A percentile compares a stretch with the other conserved stretches of the same genome.
These are phyloP conservation scores for Sminthurides aquaticus DNA, from an alignment of 2,888 invertebrate genomes.

Conservation along the genomic window DNA sequence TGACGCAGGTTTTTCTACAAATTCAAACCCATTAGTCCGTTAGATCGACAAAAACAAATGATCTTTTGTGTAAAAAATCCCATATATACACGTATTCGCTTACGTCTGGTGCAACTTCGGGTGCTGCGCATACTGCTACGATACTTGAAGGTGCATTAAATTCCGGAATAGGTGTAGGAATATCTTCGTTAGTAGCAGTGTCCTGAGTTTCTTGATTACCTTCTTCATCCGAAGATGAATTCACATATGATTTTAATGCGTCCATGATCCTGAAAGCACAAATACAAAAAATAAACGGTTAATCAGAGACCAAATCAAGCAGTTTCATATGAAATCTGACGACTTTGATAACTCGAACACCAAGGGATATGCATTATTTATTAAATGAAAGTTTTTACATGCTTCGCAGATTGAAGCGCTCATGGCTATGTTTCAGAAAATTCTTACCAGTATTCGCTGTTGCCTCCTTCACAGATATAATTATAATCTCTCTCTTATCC, in stretches of 20 bases:
- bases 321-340: no score
- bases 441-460: no score
- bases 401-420: no score
- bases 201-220: neutral
- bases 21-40: constrained; percentile 18
- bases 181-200: neutral
- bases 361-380: no score
- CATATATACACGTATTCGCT: neutral
- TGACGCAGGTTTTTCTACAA: constrained; percentile 63
- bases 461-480: no score
- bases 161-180: neutral
- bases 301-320: no score
- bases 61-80: neutral
- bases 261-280: neutral
- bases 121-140: neutral
- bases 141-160: neutral
- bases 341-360: no score
- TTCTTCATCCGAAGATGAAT: neutral
- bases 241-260: neutral
- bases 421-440: no score
- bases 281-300: neutral
- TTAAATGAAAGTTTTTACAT: no score
- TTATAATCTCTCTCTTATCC: no score
- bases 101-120: constrained; percentile 2
- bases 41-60: neutral